Conservation (phyloP, 2,113 vertebrate genomes). For the Platysternon megacephalum region DNA sequence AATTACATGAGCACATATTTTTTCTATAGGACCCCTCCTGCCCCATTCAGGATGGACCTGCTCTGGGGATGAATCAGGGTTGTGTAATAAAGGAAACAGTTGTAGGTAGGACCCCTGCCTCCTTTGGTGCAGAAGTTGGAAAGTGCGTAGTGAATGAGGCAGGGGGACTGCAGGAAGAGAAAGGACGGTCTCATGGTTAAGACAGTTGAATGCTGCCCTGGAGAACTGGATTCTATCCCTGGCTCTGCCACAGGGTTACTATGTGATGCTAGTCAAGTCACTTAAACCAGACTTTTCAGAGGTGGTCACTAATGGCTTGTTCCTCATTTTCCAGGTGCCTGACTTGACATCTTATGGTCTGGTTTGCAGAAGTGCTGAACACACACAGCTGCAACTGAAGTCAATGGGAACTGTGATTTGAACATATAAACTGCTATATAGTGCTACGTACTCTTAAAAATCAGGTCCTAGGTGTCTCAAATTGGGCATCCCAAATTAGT, state of each 20-base stretch:
- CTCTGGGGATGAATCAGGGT: background rate
- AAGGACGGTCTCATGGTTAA: background rate
- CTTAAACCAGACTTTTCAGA: background rate
- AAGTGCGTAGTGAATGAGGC: background rate
- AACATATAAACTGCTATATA: background rate
- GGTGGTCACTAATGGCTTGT: background rate
- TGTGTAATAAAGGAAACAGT: background rate
- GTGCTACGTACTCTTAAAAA: background rate
- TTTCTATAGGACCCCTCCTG: background rate
- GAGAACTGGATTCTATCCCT: background rate
- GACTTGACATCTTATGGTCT: background rate
- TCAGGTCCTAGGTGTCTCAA: background rate
- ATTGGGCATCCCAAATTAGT: background rate
- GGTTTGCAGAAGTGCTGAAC: background rate
- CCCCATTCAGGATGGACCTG: background rate
- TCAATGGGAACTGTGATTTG: background rate
- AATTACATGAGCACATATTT: background rate
- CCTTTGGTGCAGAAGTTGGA: background rate
- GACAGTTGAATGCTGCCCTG: background rate
- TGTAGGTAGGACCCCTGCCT: background rate
- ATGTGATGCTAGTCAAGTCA: background rate
- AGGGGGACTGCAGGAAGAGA: background rate
- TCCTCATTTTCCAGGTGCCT: background rate
- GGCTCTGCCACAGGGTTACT: background rate
- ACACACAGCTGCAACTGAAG: background rate